Evolutionary conservation across 2,113 vertebrate species (phyloP).

Genomic region (Puma concolor): DNA sequence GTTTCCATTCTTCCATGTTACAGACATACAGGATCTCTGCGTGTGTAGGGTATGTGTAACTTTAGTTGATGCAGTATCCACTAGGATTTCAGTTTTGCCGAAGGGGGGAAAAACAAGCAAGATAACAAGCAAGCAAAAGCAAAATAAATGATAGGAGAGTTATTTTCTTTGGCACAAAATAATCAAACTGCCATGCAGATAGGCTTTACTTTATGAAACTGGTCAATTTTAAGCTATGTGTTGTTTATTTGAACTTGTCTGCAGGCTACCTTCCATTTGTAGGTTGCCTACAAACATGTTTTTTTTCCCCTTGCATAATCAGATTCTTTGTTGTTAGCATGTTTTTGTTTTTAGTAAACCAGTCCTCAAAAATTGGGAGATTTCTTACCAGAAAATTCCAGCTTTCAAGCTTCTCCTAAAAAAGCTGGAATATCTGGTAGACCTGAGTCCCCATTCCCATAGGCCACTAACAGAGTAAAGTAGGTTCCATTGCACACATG

Average conservation of each 20-base stretch:
- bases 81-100: not conserved
- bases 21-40: not conserved
- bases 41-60: not conserved
- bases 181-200: not conserved
- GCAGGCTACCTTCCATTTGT: not conserved
- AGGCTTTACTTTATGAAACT: slow-evolving; percentile 29
- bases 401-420: not conserved
- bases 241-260: slow-evolving; percentile 21
- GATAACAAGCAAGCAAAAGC: not conserved
- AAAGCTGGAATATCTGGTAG: not conserved
- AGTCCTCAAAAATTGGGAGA: slow-evolving; percentile 1
- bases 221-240: not conserved
- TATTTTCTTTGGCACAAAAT: slow-evolving; percentile 25
- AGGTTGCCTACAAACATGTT: not conserved
- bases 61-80: not conserved
- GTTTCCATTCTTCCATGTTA: not conserved
- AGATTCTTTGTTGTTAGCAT: not conserved
- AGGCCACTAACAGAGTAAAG: not conserved
- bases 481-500: not conserved
- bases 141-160: not conserved
- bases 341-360: not conserved
- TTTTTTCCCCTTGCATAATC: slow-evolving; percentile 20
- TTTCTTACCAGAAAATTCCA: not conserved
- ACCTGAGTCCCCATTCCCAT: not conserved
- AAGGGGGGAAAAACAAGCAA: not conserved